A percentile compares a stretch with the other conserved stretches of the same genome.
phyloP scores from a whole-genome alignment of 2,797 vertebrate species.

The Sphaeramia orbicularis region DNA sequence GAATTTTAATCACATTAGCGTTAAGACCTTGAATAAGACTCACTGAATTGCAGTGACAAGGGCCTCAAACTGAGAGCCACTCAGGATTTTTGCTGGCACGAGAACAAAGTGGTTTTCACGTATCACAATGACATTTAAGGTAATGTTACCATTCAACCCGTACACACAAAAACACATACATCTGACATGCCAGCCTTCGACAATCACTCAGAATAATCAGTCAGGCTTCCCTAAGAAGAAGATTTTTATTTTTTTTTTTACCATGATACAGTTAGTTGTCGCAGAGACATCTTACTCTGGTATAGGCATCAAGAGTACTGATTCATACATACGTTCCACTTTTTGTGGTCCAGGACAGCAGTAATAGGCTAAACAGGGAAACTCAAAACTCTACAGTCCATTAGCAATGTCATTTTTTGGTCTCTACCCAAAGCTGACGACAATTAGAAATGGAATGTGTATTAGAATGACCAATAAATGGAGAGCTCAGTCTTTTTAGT shows the following conservation, averaged over 20 bases:
- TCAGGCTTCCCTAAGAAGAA: not conserved
- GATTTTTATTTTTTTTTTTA: not conserved
- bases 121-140: slow-evolving; percentile 15
- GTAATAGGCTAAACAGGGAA: not conserved
- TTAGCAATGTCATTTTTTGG: too few relatives aligned
- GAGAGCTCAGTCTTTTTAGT: too few relatives aligned
- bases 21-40: slow-evolving; percentile 32
- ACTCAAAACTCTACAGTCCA: not conserved
- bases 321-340: too few relatives aligned
- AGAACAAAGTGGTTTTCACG: slow-evolving; percentile 32
- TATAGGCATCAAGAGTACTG: slow-evolving; percentile 5
- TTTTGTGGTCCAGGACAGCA: too few relatives aligned
- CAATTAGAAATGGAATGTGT: too few relatives aligned
- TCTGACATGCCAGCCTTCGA: slow-evolving; percentile 18
- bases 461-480: too few relatives aligned
- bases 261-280: slow-evolving; percentile 4
- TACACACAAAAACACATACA: not conserved
- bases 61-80: slow-evolving; percentile 17
- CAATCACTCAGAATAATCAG: slow-evolving; percentile 6
- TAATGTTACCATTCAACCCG: slow-evolving; percentile 5
- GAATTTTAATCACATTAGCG: slow-evolving; percentile 36
- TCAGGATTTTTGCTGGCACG: slow-evolving; percentile 26
- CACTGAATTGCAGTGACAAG: slow-evolving; percentile 39
- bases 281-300: not conserved
- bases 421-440: too few relatives aligned